Base-by-base conservation (phyloP, 1,140 invertebrate species). In the Drosophila ficusphila region DNA sequence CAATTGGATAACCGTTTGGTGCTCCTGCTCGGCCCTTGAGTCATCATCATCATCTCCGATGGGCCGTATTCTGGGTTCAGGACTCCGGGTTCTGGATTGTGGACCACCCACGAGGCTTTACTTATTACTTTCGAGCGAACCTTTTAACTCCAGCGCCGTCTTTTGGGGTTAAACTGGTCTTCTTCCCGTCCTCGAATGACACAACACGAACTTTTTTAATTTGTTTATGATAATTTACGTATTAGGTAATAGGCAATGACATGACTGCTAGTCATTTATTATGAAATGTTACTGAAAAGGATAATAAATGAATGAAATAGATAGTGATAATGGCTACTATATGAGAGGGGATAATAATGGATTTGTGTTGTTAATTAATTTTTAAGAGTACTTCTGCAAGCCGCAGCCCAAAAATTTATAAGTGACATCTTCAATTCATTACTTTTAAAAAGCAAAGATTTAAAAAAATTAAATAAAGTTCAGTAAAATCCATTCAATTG, bases 171-270 rank as follows among this genome's bases (percentile, higher is more conserved):
- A 60, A 42, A 34, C 39, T 31, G 19, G 21, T 52, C 49, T 46
- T 74, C 64, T 31, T 8, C 19, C 39, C 39, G 27, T 23, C 34
- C 12, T 29, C 19, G 76, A 83, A 83, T 79, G 82, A 89, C 82
- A 88, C 82, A 79, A 83, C 79, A 89, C 75, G 78, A 89, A 88
- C 78, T 88, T 88, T 88, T 88, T 83, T 88, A 88, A 88, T 88
- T 88, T 89, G 78, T 88, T 88, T 88, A 88, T 89, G 83, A 88
- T 88, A 88, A 88, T 89, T 88, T 88, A 88, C 71, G 82, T 47
- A 48, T 78, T 83, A 57, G 49, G 34, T 64, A 73, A 77, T 77
- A 23, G 33, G 6, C n/a, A 14, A 18, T 31, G 78, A 56, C 77
- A 88, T 64, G 61, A 64, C 76, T 41, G 53, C 29, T 25, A 72